Base-by-base conservation (phyloP, 1,140 invertebrate species). In the Nasonia longicornis region DNA sequence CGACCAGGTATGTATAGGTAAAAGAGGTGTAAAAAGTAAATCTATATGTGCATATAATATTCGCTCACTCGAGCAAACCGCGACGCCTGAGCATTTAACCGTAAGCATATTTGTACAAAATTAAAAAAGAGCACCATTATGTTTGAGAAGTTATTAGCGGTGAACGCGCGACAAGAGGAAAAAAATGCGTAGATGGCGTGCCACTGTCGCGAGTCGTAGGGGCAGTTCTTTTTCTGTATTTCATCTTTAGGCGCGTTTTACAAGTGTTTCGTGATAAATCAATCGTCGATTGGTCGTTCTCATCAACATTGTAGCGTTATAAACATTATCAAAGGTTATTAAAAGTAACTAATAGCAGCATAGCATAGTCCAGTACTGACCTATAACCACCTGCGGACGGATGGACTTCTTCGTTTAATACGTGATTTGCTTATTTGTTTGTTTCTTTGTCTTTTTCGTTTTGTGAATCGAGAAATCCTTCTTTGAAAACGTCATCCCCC, bases 331-430 rank as follows among this genome's bases (percentile, higher is more conserved):
- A 71, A 83, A 81, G 78, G 83, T 85, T 58, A 58, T 58, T 87
- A 87, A 89, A 85, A 87, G 81, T 87, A 89, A 89, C 86, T 87
- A 90, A 89, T 89, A 90, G 88, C 88, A 88, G 88, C 88, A 89
- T 83, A 90, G 86, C 87, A 89, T 90, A 91, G 89, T 90, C 89
- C 88, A 86, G 90, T 90, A 91, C 90, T 91, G 90, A 91, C 90
- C 90, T 90, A 90, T 91, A 90, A 91, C 85, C 88, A 90, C 87
- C 85, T 88, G 89, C 89, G 89, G 89, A 90, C 89, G 89, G 89
- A 90, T 87, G 86, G 86, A 88, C 73, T 79, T 82, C 70, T 79
- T 77, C 67, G 48, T n/a, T 69, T 80, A 74, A 58, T 58, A 35
- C 67, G 52, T 58, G 52, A 58, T 58, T 58, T 58, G 20, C 52